phyloP scores from a whole-genome alignment of 2,113 vertebrate genomes.

The Plecturocebus donacophilus region DNA sequence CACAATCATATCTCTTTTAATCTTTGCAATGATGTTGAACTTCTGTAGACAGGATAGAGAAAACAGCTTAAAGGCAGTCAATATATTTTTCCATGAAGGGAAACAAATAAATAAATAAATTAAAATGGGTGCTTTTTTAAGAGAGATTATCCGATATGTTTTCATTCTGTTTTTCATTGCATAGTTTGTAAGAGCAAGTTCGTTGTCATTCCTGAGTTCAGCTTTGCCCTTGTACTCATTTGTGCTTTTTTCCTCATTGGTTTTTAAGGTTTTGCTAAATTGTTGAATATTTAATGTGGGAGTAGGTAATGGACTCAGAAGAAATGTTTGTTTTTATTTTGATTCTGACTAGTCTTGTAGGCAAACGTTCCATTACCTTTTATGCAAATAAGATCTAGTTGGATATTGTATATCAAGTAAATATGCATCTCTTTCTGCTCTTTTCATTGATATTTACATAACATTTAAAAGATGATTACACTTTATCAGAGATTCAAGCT shows the following conservation, averaged over 20 bases:
- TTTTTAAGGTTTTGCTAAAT: constrained; percentile 68
- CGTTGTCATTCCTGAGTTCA: constrained; percentile 24
- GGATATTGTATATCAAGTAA: not conserved
- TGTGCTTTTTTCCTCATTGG: not conserved
- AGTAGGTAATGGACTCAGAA: constrained; percentile 34
- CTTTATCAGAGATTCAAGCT: not conserved
- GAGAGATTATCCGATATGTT: not conserved
- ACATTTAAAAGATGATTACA: constrained; percentile 45
- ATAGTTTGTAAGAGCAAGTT: constrained; percentile 3
- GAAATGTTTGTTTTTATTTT: constrained; percentile 68
- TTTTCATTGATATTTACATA: constrained; percentile 54
- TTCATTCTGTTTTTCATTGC: constrained; percentile 44
- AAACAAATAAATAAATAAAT: not conserved
- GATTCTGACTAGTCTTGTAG: constrained; percentile 28
- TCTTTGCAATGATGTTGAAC: constrained; percentile 4
- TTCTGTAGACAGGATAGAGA: not conserved
- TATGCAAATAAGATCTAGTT: constrained; percentile 50
- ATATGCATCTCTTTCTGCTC: not conserved
- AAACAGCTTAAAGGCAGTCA: constrained; percentile 7
- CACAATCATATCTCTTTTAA: constrained; percentile 54
- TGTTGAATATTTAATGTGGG: constrained; percentile 53
- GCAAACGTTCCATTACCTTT: constrained; percentile 29
- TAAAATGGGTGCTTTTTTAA: not conserved
- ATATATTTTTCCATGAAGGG: constrained; percentile 20
- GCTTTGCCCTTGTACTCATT: not conserved